phyloP scores from a whole-genome alignment of 2,797 vertebrate genomes.

The Crocidura indochinensis region DNA sequence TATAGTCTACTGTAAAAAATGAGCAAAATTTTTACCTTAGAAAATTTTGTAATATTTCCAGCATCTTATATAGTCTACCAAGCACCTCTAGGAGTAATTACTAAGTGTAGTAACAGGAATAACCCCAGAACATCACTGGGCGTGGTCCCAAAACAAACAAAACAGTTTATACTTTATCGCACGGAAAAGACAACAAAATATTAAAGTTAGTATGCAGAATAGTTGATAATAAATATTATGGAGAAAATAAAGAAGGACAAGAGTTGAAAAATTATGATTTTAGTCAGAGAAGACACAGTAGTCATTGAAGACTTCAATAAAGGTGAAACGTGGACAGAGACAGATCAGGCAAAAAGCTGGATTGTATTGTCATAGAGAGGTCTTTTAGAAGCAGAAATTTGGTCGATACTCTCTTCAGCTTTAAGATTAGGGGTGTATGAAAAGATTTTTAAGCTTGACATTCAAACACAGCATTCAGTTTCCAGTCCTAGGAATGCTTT shows the following conservation, averaged over 20 bases:
- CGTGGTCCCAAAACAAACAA: too few species aligned
- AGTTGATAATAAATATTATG: background rate
- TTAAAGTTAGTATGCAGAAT: background rate
- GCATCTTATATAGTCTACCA: too few species aligned
- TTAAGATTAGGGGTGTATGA: background rate
- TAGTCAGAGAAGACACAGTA: background rate
- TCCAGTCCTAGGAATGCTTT: too few species aligned
- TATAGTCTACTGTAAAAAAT: background rate
- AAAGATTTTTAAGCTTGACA: background rate
- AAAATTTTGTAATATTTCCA: too few species aligned
- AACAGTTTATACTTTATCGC: background rate
- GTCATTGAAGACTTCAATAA: background rate
- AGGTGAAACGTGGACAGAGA: background rate
- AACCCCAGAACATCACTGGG: too few species aligned
- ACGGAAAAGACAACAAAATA: background rate
- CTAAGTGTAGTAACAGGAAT: too few species aligned
- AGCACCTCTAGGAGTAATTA: too few species aligned
- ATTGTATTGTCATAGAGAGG: background rate
- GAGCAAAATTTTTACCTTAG: background rate
- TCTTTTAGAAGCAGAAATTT: background rate
- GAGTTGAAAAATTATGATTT: background rate
- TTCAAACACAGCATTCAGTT: constrained; percentile 2
- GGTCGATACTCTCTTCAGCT: background rate
- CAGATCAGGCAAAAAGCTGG: background rate
- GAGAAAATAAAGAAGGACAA: background rate